These are phyloP conservation scores for Tinea pellionella DNA, from an alignment of 2,888 invertebrate species.

Conservation along the genomic window DNA sequence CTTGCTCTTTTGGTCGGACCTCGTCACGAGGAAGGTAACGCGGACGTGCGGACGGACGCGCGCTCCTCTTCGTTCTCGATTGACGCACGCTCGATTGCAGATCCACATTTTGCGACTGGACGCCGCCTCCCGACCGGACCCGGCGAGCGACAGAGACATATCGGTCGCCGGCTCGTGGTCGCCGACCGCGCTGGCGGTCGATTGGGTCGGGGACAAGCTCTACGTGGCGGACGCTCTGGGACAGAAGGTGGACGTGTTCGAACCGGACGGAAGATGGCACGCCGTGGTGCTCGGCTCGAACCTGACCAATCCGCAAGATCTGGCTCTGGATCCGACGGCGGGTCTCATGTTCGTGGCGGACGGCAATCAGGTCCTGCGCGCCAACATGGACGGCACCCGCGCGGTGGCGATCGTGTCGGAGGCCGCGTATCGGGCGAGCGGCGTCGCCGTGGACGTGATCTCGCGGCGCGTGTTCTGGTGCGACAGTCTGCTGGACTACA, in stretches of 20 bases:
- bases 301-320: constrained; percentile 89
- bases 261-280: constrained; percentile 86
- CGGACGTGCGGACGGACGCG: no score
- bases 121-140: constrained; percentile 44
- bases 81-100: constrained; percentile 22
- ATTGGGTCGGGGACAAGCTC: constrained; percentile 96
- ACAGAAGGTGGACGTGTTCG: constrained; percentile 94
- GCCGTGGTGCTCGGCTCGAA: constrained; percentile 93
- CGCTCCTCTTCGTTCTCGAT: neutral
- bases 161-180: constrained; percentile 87
- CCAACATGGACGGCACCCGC: constrained; percentile 95
- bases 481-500: constrained; percentile 93
- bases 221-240: constrained; percentile 95
- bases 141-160: constrained; percentile 68
- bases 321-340: constrained; percentile 91
- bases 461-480: constrained; percentile 95
- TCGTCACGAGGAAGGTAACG: constrained; percentile 82
- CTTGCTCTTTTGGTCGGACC: constrained; percentile 89
- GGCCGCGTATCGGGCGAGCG: constrained; percentile 94
- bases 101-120: constrained; percentile 72
- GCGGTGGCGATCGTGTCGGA: constrained; percentile 86
- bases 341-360: constrained; percentile 92
- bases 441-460: constrained; percentile 91
- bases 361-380: constrained; percentile 82
- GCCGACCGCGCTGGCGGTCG: constrained; percentile 91